Evolutionary conservation across 2,113 vertebrate genomes (phyloP), one percentile per base, ranked within the genome.

Genomic region (Upupa epops): DNA sequence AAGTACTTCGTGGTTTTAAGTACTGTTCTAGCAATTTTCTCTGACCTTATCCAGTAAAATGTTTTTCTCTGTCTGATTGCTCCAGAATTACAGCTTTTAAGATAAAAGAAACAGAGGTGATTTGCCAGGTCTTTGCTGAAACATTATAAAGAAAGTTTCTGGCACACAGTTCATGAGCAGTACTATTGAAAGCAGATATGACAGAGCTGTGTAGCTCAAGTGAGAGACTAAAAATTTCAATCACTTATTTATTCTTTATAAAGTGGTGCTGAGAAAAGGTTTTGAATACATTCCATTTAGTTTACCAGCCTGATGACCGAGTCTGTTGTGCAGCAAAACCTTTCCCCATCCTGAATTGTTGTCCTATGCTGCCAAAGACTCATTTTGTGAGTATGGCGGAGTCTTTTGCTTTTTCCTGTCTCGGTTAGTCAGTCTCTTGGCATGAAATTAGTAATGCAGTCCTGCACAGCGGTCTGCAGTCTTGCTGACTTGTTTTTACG

Each of bases 61-160:
- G 3, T 82, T 45, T 83, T 69, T 84, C 55, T 90, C 70, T 69
- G 17, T 82, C 87, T 94, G 70, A 86, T 82, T 90, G 72, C 34
- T 51, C n/a, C 42, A 56, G 60, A 82, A 85, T 82, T 75, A 59
- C 66, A 79, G 31, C 60, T 90, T 88, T 77, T 89, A 86, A 82
- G 68, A 79, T 52, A 85, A 42, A 80, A 80, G 84, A 80, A 87
- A 80, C 31, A 73, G 51, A 31, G 73, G 5, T 36, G 71, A 76
- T 77, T 42, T 86, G 64, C 64, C 80, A 92, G 51, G n/a, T 83
- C 81, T 87, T 93, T 63, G 52, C 24, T 84, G 71, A 89, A 92
- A 76, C 64, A 55, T 83, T 90, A 29, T 51, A 51, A 73, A 91
- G 51, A 59, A 42, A 59, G 74, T 48, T 80, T 68, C 56, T 95